Conservation (phyloP, 2,888 invertebrate species). For the Standfussiana lucernea region DNA sequence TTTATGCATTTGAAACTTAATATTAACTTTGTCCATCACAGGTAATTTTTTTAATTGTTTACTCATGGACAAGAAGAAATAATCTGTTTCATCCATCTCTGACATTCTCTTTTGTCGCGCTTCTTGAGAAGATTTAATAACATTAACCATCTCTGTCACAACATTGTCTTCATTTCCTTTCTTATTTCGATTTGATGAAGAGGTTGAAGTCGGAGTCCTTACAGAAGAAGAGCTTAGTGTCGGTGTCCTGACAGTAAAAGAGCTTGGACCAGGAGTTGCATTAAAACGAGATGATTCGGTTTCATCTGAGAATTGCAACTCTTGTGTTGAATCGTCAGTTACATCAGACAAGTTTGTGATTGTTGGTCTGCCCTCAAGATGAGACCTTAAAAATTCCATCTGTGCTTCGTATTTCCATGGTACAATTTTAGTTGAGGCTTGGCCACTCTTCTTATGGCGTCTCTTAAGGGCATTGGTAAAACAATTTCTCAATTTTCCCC, state of each 20-base stretch:
- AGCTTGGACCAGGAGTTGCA: conserved; percentile 9
- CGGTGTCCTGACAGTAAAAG: conserved; percentile 16
- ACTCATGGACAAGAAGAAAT: conserved; percentile 21
- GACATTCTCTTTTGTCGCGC: conserved; percentile 41
- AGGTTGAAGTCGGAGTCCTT: conserved; percentile 12
- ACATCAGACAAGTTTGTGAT: conserved; percentile 38
- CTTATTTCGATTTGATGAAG: conserved; percentile 37
- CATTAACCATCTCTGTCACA: conserved; percentile 41
- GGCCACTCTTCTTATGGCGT: conserved; percentile 55
- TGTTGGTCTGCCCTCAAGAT: conserved; percentile 17
- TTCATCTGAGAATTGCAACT: conserved; percentile 51
- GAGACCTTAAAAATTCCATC: conserved; percentile 50
- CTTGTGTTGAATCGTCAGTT: conserved; percentile 47
- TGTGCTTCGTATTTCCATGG: conserved; percentile 35
- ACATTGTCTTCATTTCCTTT: conserved; percentile 46
- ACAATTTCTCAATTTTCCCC: conserved; percentile 61
- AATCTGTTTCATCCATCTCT: conserved; percentile 24
- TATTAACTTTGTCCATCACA: conserved; percentile 12
- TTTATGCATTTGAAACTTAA: background rate
- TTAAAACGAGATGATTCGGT: conserved; percentile 10
- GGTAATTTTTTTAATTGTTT: conserved; percentile 20
- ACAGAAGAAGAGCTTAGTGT: conserved; percentile 16
- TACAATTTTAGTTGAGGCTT: conserved; percentile 38
- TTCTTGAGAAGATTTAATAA: conserved; percentile 44
- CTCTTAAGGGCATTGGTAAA: conserved; percentile 55